phyloP scores from a whole-genome alignment of 2,888 invertebrate species.

The Drosophila testacea region DNA sequence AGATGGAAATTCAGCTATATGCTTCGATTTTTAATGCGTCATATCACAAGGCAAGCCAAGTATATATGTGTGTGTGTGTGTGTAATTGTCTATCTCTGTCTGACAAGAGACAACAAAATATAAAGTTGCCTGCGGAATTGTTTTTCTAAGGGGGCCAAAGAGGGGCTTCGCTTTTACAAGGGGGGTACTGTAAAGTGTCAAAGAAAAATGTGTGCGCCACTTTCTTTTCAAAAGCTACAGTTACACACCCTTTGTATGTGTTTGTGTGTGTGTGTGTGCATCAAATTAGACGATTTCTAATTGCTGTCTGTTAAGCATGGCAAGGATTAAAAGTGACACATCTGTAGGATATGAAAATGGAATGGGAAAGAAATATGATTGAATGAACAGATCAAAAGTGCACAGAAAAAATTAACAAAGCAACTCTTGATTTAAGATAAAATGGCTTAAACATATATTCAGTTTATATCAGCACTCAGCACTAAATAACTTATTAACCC shows the following conservation, averaged over 20 bases:
- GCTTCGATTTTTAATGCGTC: conserved; percentile 81
- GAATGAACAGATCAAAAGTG: conserved; percentile 26
- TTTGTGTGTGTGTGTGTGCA: conserved; percentile 50
- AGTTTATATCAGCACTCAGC: no score
- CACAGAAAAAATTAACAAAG: no score
- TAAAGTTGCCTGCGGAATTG: conserved; percentile 22
- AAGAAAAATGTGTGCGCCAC: conserved; percentile 63
- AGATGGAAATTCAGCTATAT: conserved; percentile 39
- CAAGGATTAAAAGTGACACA: conserved; percentile 41
- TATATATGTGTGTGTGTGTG: conserved; percentile 17
- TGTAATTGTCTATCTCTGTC: conserved; percentile 58
- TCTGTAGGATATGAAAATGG: neutral
- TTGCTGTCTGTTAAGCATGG: conserved; percentile 56
- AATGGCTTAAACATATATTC: neutral
- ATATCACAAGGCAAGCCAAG: conserved; percentile 60
- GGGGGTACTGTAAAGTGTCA: conserved; percentile 66
- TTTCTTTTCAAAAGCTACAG: conserved; percentile 58
- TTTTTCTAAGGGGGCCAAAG: conserved; percentile 12
- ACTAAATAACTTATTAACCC: no score
- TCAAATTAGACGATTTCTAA: conserved; percentile 76
- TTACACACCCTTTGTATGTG: conserved; percentile 28
- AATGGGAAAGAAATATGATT: conserved; percentile 8
- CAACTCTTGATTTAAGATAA: no score
- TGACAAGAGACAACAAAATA: conserved; percentile 34
- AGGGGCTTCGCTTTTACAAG: conserved; percentile 16